These are phyloP conservation scores for Cheilosia vulpina DNA, from an alignment of 2,888 invertebrate genomes.

Conservation along the genomic window DNA sequence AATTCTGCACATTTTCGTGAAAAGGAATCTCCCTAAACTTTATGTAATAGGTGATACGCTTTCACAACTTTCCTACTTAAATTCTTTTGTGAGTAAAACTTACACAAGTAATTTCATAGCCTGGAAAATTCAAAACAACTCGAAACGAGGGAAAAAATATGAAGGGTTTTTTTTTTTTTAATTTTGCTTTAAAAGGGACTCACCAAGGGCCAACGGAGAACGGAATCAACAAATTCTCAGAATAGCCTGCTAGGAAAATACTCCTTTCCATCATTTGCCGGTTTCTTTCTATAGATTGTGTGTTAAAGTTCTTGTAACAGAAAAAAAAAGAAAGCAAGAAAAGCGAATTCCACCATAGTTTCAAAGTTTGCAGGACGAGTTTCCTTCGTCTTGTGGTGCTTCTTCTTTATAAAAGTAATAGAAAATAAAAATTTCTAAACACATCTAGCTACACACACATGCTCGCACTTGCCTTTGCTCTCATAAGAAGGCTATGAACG, in stretches of 20 bases:
- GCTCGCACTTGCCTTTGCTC: background rate
- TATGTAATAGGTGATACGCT: slow-evolving; percentile 45
- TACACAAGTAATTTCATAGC: slow-evolving; percentile 57
- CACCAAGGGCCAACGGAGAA: slow-evolving; percentile 16
- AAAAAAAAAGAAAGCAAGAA: slow-evolving; percentile 3
- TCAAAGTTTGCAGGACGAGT: slow-evolving; percentile 31
- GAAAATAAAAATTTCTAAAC: slow-evolving; percentile 49
- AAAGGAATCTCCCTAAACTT: slow-evolving; percentile 38
- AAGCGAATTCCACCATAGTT: slow-evolving; percentile 31
- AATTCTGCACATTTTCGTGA: slow-evolving; percentile 25
- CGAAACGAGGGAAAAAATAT: background rate
- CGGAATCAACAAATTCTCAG: slow-evolving; percentile 21
- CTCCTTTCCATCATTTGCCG: slow-evolving; percentile 8
- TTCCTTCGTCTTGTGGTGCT: slow-evolving; percentile 1
- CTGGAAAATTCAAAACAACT: slow-evolving; percentile 61
- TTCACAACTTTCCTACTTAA: slow-evolving; percentile 51
- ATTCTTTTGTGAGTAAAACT: slow-evolving; percentile 54
- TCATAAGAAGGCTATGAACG: slow-evolving; percentile 21
- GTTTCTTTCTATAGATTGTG: slow-evolving; percentile 34
- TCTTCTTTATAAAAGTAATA: slow-evolving; percentile 42
- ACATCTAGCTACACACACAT: slow-evolving; percentile 36
- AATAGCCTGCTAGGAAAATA: slow-evolving; percentile 22
- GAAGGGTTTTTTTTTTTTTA: background rate
- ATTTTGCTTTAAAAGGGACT: background rate
- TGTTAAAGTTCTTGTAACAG: slow-evolving; percentile 21